Evolutionary conservation across 2,888 invertebrate species (phyloP).

Genomic region (Tachina lurida): DNA sequence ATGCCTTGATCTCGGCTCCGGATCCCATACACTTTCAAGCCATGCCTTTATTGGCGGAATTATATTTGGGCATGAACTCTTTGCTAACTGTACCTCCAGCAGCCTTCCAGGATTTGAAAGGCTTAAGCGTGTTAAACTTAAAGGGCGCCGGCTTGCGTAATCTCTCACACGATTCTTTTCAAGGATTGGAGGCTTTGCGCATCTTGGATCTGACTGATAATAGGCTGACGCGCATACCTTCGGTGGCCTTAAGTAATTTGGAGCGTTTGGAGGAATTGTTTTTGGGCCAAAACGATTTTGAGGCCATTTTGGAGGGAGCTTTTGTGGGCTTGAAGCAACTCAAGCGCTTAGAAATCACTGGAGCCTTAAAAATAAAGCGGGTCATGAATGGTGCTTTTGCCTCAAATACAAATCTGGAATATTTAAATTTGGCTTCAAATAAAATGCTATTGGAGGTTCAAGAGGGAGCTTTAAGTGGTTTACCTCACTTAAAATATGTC

Average conservation of each 20-base stretch:
- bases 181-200: slow-evolving; percentile 89
- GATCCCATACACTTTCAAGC: slow-evolving; percentile 88
- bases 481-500: slow-evolving; percentile 91
- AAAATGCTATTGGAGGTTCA: slow-evolving; percentile 89
- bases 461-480: slow-evolving; percentile 91
- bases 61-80: slow-evolving; percentile 93
- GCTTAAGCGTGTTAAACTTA: slow-evolving; percentile 89
- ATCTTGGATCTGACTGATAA: slow-evolving; percentile 91
- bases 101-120: slow-evolving; percentile 91
- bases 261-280: slow-evolving; percentile 90
- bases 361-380: slow-evolving; percentile 88
- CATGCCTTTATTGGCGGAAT: slow-evolving; percentile 90
- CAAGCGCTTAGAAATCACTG: slow-evolving; percentile 90
- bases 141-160: slow-evolving; percentile 91
- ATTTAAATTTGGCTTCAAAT: slow-evolving; percentile 89
- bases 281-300: slow-evolving; percentile 92
- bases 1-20: slow-evolving; percentile 90
- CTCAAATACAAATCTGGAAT: slow-evolving; percentile 92
- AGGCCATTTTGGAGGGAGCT: slow-evolving; percentile 87
- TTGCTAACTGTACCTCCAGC: slow-evolving; percentile 90
- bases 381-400: slow-evolving; percentile 91
- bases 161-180: slow-evolving; percentile 90
- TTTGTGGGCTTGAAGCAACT: slow-evolving; percentile 91
- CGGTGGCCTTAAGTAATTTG: slow-evolving; percentile 88
- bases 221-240: slow-evolving; percentile 89